These are phyloP conservation scores for Glareola pratincola DNA, from an alignment of 2,113 vertebrate species.

Conservation along the genomic window DNA sequence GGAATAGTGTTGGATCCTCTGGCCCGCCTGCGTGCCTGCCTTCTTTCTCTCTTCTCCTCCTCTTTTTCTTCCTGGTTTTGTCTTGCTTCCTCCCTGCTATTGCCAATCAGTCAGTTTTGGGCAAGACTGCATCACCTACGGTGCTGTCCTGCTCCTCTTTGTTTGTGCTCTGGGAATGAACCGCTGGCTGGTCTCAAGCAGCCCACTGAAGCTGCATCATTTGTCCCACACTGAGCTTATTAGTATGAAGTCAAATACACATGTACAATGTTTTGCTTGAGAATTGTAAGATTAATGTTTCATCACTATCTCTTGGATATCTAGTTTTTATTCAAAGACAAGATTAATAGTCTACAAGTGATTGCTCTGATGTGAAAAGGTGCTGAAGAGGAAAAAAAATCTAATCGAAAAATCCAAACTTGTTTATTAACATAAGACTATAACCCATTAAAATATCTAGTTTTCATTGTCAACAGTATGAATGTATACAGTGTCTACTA, in stretches of 20 bases:
- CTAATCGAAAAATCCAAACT: neutral
- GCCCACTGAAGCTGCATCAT: neutral
- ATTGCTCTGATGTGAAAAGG: neutral
- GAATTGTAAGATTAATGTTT: constrained; percentile 26
- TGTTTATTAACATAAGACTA: neutral
- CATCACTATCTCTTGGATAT: neutral
- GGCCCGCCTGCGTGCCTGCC: neutral
- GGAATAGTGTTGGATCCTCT: neutral
- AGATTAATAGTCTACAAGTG: constrained; percentile 1
- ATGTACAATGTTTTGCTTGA: neutral
- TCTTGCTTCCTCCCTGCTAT: neutral
- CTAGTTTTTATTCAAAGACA: constrained; percentile 6
- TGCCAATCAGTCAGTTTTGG: neutral
- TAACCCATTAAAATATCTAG: neutral
- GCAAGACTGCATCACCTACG: neutral
- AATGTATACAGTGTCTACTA: neutral
- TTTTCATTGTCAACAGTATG: neutral
- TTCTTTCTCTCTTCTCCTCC: neutral
- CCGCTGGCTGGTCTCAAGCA: neutral
- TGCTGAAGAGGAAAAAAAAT: neutral
- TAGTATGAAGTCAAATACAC: neutral
- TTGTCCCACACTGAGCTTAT: neutral
- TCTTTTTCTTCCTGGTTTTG: neutral
- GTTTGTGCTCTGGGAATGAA: neutral
- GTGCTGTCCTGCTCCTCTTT: neutral